phyloP scores from a whole-genome alignment of 2,113 vertebrate genomes.

The Corythornis cristatus region DNA sequence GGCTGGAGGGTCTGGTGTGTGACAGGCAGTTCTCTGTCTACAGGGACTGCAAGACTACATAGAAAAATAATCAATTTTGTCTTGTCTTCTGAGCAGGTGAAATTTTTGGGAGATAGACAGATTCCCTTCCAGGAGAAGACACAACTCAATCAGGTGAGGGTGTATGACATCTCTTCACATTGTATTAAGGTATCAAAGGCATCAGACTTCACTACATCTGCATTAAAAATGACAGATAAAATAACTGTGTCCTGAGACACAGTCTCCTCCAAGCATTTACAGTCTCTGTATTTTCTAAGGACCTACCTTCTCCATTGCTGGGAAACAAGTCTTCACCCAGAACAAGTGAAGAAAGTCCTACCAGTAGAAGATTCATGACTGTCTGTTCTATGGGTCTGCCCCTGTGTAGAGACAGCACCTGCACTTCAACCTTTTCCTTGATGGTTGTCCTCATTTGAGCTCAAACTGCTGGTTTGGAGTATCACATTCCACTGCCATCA shows the following conservation, averaged over 20 bases:
- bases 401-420: background rate
- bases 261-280: background rate
- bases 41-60: too few relatives aligned
- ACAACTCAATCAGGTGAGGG: background rate
- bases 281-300: background rate
- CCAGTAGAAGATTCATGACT: accelerated
- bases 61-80: background rate
- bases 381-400: background rate
- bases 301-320: background rate
- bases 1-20: accelerated
- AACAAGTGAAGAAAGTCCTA: background rate
- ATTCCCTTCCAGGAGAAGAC: background rate
- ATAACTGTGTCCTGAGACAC: background rate
- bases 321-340: background rate
- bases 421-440: background rate
- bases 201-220: background rate
- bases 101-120: background rate
- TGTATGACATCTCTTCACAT: background rate
- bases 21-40: background rate
- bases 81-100: background rate
- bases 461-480: background rate
- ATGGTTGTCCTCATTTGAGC: background rate
- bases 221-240: background rate
- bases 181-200: background rate
- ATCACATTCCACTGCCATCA: background rate